Evolutionary conservation across 2,888 invertebrate genomes (phyloP).

Genomic region (Pachydiplax longipennis): DNA sequence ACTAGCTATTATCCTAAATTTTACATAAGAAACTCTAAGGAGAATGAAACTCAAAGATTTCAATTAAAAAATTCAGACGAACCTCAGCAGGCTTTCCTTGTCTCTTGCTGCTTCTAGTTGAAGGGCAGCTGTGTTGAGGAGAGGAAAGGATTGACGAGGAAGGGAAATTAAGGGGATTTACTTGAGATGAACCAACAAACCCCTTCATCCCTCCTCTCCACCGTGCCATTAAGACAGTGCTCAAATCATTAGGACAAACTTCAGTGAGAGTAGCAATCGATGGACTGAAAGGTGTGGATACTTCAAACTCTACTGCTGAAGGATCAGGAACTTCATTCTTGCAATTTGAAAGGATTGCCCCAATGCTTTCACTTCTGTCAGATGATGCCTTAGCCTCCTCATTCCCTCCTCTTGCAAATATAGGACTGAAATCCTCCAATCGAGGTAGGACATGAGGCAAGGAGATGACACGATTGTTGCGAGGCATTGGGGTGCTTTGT

Average conservation of each 20-base stretch:
- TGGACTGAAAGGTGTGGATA: not conserved
- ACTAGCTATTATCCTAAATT: too few relatives aligned
- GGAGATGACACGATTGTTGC: not conserved
- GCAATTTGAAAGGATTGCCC: not conserved
- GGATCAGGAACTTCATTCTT: not conserved
- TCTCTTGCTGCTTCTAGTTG: not conserved
- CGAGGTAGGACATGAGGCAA: not conserved
- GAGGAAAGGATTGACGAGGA: not conserved
- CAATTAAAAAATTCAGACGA: not conserved
- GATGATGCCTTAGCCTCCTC: not conserved
- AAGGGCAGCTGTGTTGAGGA: not conserved
- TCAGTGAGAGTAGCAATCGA: not conserved
- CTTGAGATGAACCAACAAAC: slow-evolving; percentile 12
- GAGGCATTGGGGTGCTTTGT: slow-evolving; percentile 24
- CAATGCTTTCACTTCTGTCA: slow-evolving; percentile 3
- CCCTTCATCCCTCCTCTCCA: slow-evolving; percentile 31
- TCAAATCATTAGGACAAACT: slow-evolving; percentile 11
- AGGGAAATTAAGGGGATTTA: not conserved
- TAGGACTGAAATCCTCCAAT: slow-evolving; percentile 15
- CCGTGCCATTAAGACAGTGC: not conserved
- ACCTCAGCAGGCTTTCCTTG: not conserved
- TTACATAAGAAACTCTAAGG: too few relatives aligned
- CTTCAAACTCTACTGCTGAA: not conserved
- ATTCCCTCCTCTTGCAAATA: not conserved
- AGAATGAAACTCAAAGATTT: too few relatives aligned